Percentiles rank a stretch among this genome's conserved stretches.
Conservation (phyloP, 2,797 vertebrate genomes). For the Ptychadena robeensis region DNA sequence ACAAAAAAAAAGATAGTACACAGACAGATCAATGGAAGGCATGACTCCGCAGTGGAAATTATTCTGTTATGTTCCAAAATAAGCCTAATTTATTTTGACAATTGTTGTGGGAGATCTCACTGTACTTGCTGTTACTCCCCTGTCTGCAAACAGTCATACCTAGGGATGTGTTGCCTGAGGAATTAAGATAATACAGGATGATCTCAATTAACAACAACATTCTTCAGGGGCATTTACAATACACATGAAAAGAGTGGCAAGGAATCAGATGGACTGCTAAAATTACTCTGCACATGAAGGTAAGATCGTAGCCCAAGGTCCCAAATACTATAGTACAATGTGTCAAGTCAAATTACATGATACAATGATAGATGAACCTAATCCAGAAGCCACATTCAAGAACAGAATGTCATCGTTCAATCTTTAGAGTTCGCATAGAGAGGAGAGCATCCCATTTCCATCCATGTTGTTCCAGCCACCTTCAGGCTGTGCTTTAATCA, state of each 20-base stretch:
- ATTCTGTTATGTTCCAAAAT: constrained; percentile 21
- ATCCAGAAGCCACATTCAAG: neutral
- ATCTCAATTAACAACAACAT: constrained; percentile 56
- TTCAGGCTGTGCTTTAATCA: neutral
- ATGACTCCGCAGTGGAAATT: neutral
- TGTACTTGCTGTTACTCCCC: constrained; percentile 26
- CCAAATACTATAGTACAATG: neutral
- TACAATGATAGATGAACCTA: neutral
- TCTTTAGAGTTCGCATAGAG: no score
- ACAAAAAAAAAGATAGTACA: neutral
- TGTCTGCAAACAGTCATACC: constrained; percentile 45
- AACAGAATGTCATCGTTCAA: neutral
- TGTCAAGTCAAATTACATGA: neutral
- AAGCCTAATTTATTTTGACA: constrained; percentile 29
- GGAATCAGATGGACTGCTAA: constrained; percentile 3
- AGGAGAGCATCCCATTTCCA: neutral
- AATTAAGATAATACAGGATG: constrained; percentile 56
- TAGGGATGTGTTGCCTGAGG: constrained; percentile 49
- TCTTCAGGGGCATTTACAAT: constrained; percentile 38
- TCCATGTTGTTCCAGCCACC: neutral
- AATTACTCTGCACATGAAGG: neutral
- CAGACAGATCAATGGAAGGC: neutral
- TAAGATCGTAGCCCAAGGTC: neutral
- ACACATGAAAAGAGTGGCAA: neutral
- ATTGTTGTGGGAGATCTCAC: constrained; percentile 13